These are phyloP conservation scores for Diaperis boleti DNA, from an alignment of 2,888 invertebrate species.

Conservation along the genomic window DNA sequence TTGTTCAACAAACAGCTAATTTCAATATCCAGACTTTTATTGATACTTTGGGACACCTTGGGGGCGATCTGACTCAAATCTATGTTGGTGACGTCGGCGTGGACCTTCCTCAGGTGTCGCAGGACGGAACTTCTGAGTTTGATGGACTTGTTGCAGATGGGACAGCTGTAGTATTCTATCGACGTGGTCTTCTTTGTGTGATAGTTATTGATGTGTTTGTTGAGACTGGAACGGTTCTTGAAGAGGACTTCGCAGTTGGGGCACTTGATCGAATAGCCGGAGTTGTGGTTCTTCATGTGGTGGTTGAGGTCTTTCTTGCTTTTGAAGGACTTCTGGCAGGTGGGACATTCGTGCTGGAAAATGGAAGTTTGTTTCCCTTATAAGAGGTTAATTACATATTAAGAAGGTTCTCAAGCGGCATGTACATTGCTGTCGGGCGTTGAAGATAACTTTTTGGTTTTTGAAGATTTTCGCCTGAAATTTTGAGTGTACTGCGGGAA, in stretches of 20 bases:
- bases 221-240: constrained; percentile 46
- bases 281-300: constrained; percentile 35
- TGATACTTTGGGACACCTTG: background rate
- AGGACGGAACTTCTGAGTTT: constrained; percentile 61
- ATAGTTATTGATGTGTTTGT: constrained; percentile 46
- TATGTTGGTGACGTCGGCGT: constrained; percentile 49
- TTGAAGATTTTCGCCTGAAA: no score
- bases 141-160: constrained; percentile 58
- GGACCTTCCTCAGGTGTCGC: constrained; percentile 59
- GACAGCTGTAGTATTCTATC: constrained; percentile 51
- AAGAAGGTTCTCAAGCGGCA: no score
- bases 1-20: constrained; percentile 41
- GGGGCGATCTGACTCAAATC: constrained; percentile 14
- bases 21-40: constrained; percentile 30
- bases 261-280: constrained; percentile 40
- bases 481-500: no score
- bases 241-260: constrained; percentile 48
- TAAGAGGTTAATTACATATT: no score
- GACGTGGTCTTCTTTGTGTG: constrained; percentile 13
- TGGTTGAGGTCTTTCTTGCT: constrained; percentile 40
- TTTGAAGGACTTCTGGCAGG: constrained; percentile 50
- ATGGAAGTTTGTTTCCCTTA: background rate
- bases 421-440: no score
- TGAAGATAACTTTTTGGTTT: no score
- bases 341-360: constrained; percentile 38